Conservation (phyloP, 2,113 vertebrate genomes). For the Phrynocephalus versicolor region DNA sequence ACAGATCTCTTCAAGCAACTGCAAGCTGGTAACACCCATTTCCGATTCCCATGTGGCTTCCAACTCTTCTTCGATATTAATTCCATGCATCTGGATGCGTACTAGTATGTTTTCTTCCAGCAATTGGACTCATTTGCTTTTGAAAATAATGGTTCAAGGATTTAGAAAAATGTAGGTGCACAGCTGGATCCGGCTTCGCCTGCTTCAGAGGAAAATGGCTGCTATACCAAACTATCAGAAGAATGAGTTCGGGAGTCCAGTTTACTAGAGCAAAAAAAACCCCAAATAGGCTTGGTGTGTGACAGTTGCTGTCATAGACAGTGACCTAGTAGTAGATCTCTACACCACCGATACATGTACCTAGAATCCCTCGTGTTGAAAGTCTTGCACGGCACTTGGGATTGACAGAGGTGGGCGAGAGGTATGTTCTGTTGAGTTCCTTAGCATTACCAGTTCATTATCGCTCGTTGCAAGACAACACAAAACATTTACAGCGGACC, state of each 20-base stretch:
- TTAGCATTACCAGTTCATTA: not conserved
- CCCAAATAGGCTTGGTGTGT: not conserved
- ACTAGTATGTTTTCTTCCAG: not conserved
- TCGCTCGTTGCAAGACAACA: no score
- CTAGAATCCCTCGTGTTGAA: not conserved
- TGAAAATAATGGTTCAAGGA: not conserved
- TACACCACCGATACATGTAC: not conserved
- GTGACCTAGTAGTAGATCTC: not conserved
- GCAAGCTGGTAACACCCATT: constrained; percentile 20
- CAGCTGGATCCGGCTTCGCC: not conserved
- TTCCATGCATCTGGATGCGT: not conserved
- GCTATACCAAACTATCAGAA: not conserved
- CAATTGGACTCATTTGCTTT: not conserved
- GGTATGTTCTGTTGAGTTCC: no score
- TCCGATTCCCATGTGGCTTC: not conserved
- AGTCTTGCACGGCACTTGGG: not conserved
- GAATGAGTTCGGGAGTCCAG: not conserved
- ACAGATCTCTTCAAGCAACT: not conserved
- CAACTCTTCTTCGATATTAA: constrained; percentile 6
- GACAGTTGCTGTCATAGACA: not conserved
- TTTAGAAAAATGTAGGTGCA: not conserved
- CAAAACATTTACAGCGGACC: no score
- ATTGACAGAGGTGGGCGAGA: not conserved
- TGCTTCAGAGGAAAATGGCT: not conserved
- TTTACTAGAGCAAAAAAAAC: not conserved